Percentiles rank a stretch among this genome's conserved stretches.
Conservation (phyloP, 2,113 vertebrate genomes). For the Microtus ochrogaster region DNA sequence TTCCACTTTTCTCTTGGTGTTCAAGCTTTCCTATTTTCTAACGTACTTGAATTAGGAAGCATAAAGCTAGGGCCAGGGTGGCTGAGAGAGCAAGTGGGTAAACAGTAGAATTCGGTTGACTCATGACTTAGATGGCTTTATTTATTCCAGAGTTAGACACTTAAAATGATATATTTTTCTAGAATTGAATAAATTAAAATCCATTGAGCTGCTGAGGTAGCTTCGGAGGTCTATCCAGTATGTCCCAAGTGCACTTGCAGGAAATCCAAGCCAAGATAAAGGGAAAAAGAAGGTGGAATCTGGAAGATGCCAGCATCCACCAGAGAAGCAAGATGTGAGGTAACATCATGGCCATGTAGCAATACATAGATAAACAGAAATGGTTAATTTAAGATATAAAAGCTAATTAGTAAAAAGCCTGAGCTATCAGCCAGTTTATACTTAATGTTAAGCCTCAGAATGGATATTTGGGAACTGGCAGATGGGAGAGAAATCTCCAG, state of each 20-base stretch:
- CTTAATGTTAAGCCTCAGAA: too few relatives aligned
- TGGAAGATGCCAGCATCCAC: too few relatives aligned
- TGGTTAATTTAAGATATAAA: too few relatives aligned
- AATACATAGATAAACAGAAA: too few relatives aligned
- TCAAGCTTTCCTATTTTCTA: conserved; percentile 78
- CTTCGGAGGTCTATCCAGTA: neutral
- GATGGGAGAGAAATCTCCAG: too few relatives aligned
- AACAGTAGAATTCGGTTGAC: conserved; percentile 63
- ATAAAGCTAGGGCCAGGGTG: neutral
- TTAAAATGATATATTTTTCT: neutral
- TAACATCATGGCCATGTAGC: too few relatives aligned
- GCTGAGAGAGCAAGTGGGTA: neutral
- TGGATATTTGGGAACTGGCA: too few relatives aligned
- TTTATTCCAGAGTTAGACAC: neutral
- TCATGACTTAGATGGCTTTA: conserved; percentile 19
- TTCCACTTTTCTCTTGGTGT: conserved; percentile 65
- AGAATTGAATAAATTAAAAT: neutral
- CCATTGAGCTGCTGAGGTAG: neutral
- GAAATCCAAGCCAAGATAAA: too few relatives aligned
- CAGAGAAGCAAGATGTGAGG: too few relatives aligned
- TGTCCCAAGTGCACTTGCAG: neutral
- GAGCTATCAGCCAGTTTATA: too few relatives aligned
- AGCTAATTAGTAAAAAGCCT: too few relatives aligned
- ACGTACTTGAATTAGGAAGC: conserved; percentile 76
- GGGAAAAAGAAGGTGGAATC: too few relatives aligned